These are phyloP conservation scores for Diacarnus erythraeanus DNA, from an alignment of 37 sponge, comb jelly and placozoan species.

Conservation along the genomic window DNA sequence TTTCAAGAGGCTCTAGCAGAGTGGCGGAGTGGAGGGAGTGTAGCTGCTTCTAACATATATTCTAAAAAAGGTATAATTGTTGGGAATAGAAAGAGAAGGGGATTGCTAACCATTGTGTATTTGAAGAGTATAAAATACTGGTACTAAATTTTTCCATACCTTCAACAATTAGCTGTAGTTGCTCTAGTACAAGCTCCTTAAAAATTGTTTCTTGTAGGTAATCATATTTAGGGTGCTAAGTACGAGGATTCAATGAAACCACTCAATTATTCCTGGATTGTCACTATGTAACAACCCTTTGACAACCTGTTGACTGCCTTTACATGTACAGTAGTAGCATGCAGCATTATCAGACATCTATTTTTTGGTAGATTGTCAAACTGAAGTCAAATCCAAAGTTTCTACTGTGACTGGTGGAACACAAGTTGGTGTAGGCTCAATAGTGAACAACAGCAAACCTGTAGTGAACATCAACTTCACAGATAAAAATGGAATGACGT, in stretches of 20 bases:
- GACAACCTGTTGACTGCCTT: no score
- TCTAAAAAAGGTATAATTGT: background rate
- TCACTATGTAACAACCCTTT: no score
- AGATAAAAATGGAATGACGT: slow-evolving; percentile 25
- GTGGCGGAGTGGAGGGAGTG: slow-evolving; percentile 48
- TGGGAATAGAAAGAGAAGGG: no score
- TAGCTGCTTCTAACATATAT: slow-evolving; percentile 1
- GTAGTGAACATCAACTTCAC: slow-evolving; percentile 1
- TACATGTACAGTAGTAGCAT: background rate
- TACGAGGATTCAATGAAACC: no score
- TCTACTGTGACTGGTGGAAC: background rate
- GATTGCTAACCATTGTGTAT: no score
- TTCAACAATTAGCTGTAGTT: no score
- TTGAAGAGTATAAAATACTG: no score
- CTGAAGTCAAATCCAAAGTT: background rate
- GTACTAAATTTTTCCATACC: no score
- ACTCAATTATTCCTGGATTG: no score
- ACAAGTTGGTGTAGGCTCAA: slow-evolving; percentile 5
- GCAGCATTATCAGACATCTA: background rate
- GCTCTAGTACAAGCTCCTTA: no score
- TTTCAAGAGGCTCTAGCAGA: slow-evolving; percentile 77
- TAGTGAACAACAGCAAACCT: background rate
- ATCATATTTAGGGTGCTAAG: no score
- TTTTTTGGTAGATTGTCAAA: background rate
- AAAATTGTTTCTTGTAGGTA: no score